phyloP scores from a whole-genome alignment of 2,113 vertebrate species.

The Ginglymostoma cirratum region DNA sequence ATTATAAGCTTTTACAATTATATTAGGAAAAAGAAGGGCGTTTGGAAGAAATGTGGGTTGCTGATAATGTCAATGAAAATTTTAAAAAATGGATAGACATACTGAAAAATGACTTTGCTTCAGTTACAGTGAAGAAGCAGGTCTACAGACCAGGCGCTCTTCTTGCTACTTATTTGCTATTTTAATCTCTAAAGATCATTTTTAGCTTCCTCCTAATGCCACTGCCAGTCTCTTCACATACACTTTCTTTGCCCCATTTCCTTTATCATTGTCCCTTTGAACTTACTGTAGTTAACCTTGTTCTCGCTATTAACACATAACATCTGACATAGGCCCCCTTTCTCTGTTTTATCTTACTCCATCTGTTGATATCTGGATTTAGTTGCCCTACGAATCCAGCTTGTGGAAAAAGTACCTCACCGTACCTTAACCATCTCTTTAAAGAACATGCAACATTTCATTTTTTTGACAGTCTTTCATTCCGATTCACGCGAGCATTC shows the following conservation, averaged over 20 bases:
- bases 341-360: not conserved
- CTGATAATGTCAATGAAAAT: not conserved
- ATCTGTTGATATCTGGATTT: not conserved
- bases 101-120: not conserved
- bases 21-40: not conserved
- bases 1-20: not conserved
- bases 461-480: not conserved
- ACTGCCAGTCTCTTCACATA: too few species aligned
- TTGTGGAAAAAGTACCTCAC: not conserved
- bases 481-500: not conserved
- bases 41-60: not conserved
- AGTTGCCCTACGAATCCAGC: not conserved
- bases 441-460: not conserved
- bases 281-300: not conserved
- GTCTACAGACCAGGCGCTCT: too few species aligned
- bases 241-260: not conserved
- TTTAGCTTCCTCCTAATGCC: too few species aligned
- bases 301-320: not conserved
- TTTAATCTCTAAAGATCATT: too few species aligned
- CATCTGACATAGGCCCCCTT: not conserved
- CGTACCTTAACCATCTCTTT: not conserved
- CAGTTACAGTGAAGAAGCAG: not conserved
- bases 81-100: not conserved
- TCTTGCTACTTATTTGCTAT: too few species aligned
- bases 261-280: not conserved